A percentile compares a stretch with the other conserved stretches of the same genome.
Evolutionary conservation across 1,140 invertebrate genomes (phyloP).

Genomic region (Ridgeia piscesae): DNA sequence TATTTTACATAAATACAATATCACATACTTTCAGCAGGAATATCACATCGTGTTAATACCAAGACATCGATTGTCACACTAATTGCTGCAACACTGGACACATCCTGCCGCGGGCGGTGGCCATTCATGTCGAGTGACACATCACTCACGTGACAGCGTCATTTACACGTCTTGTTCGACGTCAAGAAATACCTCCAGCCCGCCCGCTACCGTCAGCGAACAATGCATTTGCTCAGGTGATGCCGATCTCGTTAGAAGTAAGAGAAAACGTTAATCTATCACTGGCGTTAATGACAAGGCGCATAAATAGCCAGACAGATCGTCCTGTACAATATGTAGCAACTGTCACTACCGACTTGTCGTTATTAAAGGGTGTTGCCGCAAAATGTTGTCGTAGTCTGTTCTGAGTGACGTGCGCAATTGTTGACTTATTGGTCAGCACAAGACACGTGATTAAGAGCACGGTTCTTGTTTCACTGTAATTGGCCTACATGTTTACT

Average conservation of each 20-base stretch:
- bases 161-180: background rate
- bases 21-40: background rate
- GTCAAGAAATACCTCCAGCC: background rate
- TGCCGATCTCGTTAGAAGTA: background rate
- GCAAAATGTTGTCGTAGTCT: background rate
- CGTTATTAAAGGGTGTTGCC: background rate
- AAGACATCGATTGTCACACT: background rate
- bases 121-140: background rate
- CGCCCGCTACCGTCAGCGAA: background rate
- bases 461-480: too few species aligned
- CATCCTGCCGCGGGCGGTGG: too few species aligned
- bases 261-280: constrained; percentile 1
- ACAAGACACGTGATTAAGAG: background rate
- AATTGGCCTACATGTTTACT: too few species aligned
- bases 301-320: background rate
- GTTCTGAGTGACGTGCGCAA: background rate
- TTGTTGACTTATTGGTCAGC: background rate
- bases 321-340: background rate
- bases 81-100: background rate
- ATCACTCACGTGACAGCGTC: background rate
- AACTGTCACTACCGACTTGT: background rate
- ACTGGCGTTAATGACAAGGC: background rate
- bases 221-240: background rate
- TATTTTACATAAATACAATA: too few species aligned
- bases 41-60: background rate